Evolutionary conservation across 1,140 invertebrate genomes (phyloP).

Genomic region (Eriocheir sinensis): DNA sequence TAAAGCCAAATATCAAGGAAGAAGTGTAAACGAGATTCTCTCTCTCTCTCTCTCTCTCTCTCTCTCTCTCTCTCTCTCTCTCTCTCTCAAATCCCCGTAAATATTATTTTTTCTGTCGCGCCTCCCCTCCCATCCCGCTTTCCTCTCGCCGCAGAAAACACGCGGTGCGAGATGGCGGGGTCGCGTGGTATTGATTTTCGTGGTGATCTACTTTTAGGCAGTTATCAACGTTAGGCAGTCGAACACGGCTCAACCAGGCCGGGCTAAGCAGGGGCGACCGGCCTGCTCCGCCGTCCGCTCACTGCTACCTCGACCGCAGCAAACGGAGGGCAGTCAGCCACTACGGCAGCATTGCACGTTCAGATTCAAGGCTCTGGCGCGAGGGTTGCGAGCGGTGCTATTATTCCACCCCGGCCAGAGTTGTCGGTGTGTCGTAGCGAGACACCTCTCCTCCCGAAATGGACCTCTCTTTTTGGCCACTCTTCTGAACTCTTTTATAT

Average conservation of each 20-base stretch:
- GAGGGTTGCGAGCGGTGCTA: constrained; percentile 9
- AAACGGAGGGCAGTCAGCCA: background rate
- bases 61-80: constrained; percentile 9
- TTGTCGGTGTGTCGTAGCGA: too few species aligned
- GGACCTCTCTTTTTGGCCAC: too few species aligned
- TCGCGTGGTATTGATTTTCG: constrained; percentile 66
- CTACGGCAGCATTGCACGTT: background rate
- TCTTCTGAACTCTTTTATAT: too few species aligned
- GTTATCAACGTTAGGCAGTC: constrained; percentile 57
- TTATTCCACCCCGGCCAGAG: background rate
- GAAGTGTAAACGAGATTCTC: too few species aligned
- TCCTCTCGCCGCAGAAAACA: background rate
- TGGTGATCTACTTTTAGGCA: constrained; percentile 60
- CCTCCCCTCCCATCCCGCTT: background rate
- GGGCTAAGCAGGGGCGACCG: background rate
- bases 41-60: background rate
- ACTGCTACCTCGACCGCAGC: background rate
- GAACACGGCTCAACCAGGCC: constrained; percentile 17
- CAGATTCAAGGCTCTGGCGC: background rate
- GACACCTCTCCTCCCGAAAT: too few species aligned
- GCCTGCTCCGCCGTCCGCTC: background rate
- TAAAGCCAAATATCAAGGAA: too few species aligned
- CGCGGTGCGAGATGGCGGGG: constrained; percentile 47
- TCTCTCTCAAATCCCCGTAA: background rate
- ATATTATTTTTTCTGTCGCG: background rate